Evolutionary conservation across 2,113 vertebrate species (phyloP).

Genomic region (Calypte anna): DNA sequence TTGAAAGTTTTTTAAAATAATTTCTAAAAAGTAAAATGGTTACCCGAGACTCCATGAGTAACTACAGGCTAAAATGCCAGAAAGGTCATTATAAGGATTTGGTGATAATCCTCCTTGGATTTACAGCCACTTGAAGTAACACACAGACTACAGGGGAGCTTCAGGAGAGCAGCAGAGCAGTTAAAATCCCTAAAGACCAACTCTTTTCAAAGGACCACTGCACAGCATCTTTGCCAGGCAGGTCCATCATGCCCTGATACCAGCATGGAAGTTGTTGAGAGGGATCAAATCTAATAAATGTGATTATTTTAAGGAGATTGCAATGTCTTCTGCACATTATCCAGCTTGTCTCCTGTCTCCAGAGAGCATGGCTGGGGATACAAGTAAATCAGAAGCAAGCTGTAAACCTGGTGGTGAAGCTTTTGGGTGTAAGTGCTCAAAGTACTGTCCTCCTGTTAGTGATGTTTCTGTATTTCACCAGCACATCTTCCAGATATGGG

Average conservation of each 20-base stretch:
- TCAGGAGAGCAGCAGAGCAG: neutral
- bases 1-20: neutral
- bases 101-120: neutral
- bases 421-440: neutral
- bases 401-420: accelerated
- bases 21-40: neutral
- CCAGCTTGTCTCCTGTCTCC: neutral
- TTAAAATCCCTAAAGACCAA: neutral
- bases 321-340: neutral
- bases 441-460: neutral
- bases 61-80: accelerated
- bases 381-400: accelerated
- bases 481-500: neutral
- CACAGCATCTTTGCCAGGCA: neutral
- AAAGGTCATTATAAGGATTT: neutral
- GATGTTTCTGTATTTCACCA: neutral
- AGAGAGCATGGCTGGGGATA: accelerated
- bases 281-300: neutral
- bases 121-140: neutral
- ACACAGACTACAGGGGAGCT: neutral
- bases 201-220: neutral
- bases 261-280: neutral
- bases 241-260: neutral
- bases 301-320: neutral
- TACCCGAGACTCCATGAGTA: neutral